A percentile compares a stretch with the other conserved stretches of the same genome.
phyloP scores from a whole-genome alignment of 2,888 invertebrate genomes.

The Caenorhabditis panamensis region DNA sequence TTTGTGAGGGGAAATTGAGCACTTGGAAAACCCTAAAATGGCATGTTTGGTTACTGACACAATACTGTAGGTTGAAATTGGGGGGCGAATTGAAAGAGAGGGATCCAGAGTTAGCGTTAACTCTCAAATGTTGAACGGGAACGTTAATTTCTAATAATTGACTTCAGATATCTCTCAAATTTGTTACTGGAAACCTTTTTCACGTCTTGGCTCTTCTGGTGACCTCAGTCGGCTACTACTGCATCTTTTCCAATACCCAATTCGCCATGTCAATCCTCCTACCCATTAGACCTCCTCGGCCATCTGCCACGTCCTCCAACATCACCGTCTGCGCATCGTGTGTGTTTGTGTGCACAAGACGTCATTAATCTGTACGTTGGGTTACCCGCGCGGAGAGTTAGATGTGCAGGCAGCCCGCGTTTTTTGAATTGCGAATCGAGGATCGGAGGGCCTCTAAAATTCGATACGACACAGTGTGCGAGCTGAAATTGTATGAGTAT shows the following conservation, averaged over 20 bases:
- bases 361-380: too few species aligned
- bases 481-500: too few species aligned
- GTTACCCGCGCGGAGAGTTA: neutral
- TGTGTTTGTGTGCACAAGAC: neutral
- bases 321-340: neutral
- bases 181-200: too few species aligned
- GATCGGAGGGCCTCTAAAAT: too few species aligned
- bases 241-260: too few species aligned
- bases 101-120: neutral
- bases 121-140: too few species aligned
- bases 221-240: too few species aligned
- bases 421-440: neutral
- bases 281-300: neutral
- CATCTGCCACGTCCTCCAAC: neutral
- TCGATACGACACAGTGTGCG: too few species aligned
- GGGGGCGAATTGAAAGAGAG: neutral
- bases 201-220: too few species aligned
- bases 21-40: neutral
- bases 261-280: too few species aligned
- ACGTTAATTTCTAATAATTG: too few species aligned
- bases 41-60: conserved; percentile 1
- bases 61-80: neutral
- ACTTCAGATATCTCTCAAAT: too few species aligned
- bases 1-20: neutral
- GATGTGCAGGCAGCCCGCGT: conserved; percentile 1